phyloP scores from a whole-genome alignment of 2,888 invertebrate genomes.

The Caradrina kadenii region DNA sequence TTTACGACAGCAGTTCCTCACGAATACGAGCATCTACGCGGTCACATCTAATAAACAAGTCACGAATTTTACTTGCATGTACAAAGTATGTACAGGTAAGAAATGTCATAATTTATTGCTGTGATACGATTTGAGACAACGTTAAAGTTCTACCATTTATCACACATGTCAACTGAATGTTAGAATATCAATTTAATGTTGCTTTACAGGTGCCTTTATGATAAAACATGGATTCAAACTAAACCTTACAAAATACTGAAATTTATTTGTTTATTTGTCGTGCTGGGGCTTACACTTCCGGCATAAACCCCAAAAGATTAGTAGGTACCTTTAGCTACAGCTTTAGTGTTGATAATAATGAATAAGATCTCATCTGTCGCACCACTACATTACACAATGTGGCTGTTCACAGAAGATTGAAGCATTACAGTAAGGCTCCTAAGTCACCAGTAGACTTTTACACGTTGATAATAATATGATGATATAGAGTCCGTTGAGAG shows the following conservation, averaged over 20 bases:
- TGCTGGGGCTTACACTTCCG: background rate
- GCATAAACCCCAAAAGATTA: background rate
- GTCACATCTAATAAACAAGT: constrained; percentile 80
- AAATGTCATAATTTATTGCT: constrained; percentile 42
- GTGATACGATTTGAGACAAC: constrained; percentile 37
- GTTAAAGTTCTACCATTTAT: constrained; percentile 36
- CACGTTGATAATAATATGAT: constrained; percentile 28
- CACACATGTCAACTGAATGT: constrained; percentile 23
- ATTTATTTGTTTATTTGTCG: background rate
- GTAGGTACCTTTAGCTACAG: no score
- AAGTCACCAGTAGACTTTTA: constrained; percentile 18
- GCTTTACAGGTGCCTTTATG: background rate
- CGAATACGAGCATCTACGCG: constrained; percentile 81
- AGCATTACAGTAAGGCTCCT: constrained; percentile 1
- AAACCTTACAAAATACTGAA: background rate
- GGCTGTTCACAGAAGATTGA: background rate
- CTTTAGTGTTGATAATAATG: background rate
- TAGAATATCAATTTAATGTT: constrained; percentile 20
- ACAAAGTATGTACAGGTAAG: constrained; percentile 62
- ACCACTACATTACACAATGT: background rate
- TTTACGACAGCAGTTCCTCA: constrained; percentile 85
- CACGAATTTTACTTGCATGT: constrained; percentile 67
- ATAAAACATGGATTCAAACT: constrained; percentile 18
- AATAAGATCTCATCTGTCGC: background rate
- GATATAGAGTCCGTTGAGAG: constrained; percentile 36